Conservation (phyloP, 2,888 invertebrate genomes). For the Dasysyrphus tricinctus region DNA sequence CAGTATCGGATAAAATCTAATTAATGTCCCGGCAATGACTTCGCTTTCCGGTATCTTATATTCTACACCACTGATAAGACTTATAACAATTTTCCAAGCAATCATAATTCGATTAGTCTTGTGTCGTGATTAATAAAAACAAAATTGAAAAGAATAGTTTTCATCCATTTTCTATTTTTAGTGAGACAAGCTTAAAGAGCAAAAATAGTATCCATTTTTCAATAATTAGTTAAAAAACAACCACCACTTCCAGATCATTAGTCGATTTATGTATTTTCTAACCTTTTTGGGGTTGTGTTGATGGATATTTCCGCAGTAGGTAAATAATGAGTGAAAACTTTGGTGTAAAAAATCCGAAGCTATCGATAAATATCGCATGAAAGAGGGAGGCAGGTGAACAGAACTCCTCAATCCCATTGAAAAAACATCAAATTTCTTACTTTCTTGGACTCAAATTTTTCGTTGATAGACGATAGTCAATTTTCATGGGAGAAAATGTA, state of each 20-base stretch:
- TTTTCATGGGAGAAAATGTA: background rate
- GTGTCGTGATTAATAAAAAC: constrained; percentile 4
- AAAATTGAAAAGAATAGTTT: background rate
- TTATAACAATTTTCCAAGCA: constrained; percentile 20
- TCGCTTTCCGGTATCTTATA: constrained; percentile 10
- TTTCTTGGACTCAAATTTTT: background rate
- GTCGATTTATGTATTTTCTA: background rate
- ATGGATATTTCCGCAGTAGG: background rate
- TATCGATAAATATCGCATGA: background rate
- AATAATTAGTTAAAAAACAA: background rate
- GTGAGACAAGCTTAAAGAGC: background rate
- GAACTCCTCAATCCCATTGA: background rate
- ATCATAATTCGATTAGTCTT: constrained; percentile 53
- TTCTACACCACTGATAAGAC: background rate
- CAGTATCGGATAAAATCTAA: constrained; percentile 43
- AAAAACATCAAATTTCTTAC: background rate
- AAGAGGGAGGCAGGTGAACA: background rate
- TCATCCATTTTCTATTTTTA: background rate
- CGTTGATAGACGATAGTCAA: background rate
- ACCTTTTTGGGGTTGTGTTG: background rate
- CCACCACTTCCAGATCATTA: constrained; percentile 15
- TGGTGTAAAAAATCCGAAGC: background rate
- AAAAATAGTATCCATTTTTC: background rate
- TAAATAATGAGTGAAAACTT: background rate
- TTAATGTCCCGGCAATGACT: constrained; percentile 61